A percentile compares a stretch with the other conserved stretches of the same genome.
These are phyloP conservation scores for Artibeus jamaicensis DNA, from an alignment of 2,797 vertebrate species.

Conservation along the genomic window DNA sequence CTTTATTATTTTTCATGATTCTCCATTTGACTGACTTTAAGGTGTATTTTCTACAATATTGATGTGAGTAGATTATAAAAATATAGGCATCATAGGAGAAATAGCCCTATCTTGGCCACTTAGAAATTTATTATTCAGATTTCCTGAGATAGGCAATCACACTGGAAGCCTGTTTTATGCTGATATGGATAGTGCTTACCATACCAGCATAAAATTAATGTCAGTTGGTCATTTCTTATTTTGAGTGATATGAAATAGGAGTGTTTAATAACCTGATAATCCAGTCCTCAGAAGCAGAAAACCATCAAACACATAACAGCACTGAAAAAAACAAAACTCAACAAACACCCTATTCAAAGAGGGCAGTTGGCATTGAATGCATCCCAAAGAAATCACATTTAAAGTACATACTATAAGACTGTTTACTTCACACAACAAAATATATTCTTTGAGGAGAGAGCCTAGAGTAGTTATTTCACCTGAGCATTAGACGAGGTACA, in stretches of 20 bases:
- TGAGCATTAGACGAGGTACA: background rate
- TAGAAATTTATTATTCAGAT: background rate
- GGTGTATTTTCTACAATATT: background rate
- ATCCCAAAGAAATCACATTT: background rate
- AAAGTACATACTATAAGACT: background rate
- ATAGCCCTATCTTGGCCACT: background rate
- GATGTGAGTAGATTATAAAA: background rate
- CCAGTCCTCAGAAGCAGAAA: background rate
- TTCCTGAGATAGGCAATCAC: background rate
- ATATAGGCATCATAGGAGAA: background rate
- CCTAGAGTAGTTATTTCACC: background rate
- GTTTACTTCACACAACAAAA: background rate
- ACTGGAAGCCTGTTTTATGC: background rate
- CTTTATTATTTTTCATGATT: background rate
- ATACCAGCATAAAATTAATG: background rate
- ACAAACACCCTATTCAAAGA: background rate
- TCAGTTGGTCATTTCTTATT: background rate
- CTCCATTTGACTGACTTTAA: background rate
- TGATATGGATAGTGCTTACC: background rate
- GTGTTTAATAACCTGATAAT: background rate
- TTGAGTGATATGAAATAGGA: background rate
- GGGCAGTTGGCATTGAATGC: background rate
- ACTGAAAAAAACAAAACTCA: background rate
- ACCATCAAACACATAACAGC: background rate
- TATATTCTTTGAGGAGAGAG: background rate